Percentiles rank a stretch among this genome's conserved stretches.
These are phyloP conservation scores for Anolis apletophallus DNA, from an alignment of 2,797 vertebrate genomes.

Conservation along the genomic window DNA sequence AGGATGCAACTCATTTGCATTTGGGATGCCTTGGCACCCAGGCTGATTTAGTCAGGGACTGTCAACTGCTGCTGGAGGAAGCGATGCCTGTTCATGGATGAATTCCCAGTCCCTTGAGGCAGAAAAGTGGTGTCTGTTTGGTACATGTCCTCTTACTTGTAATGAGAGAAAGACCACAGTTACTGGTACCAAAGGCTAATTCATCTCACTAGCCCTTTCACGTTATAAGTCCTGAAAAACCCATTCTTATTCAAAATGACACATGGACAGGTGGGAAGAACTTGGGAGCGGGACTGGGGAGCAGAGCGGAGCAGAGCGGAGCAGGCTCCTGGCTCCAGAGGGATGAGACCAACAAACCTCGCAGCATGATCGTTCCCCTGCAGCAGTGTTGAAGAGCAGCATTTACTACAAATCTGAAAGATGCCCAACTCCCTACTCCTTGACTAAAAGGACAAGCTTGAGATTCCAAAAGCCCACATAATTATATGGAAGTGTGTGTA, in stretches of 20 bases:
- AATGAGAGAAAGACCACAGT: not conserved
- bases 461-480: not conserved
- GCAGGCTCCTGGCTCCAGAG: not conserved
- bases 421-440: not conserved
- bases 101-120: conserved; percentile 32
- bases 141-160: rapidly evolving
- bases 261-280: rapidly evolving
- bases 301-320: conserved; percentile 1
- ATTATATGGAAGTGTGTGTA: not conserved
- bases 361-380: not conserved
- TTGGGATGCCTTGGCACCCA: not conserved
- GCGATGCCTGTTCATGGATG: not conserved
- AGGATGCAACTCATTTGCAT: not conserved
- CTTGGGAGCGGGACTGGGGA: not conserved
- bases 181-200: not conserved
- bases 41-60: not conserved
- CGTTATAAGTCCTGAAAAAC: not conserved
- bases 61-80: not conserved
- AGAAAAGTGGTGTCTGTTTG: conserved; percentile 18
- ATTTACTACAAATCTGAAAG: not conserved
- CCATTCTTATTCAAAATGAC: not conserved
- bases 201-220: conserved; percentile 4
- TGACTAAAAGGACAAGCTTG: not conserved
- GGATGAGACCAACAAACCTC: rapidly evolving
- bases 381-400: rapidly evolving